These are phyloP conservation scores for Aphaenogaster rudis DNA, from an alignment of 1,140 invertebrate species.

Conservation along the genomic window DNA sequence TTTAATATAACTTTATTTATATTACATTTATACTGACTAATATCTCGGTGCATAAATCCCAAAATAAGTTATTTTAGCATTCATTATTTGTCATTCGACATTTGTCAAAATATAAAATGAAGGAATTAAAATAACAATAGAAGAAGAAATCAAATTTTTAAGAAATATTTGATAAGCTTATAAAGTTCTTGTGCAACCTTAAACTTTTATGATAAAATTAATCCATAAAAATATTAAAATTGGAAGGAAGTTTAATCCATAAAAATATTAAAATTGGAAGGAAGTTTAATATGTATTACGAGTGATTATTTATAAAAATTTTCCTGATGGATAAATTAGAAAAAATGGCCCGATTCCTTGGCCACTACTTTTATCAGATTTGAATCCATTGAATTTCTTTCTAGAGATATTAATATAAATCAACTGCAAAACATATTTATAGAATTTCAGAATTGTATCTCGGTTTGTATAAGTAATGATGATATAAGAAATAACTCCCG, in stretches of 20 bases:
- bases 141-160: neutral
- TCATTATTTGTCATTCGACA: neutral
- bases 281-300: no score
- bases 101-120: neutral
- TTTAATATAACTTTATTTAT: slow-evolving; percentile 1
- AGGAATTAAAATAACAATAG: neutral
- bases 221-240: neutral
- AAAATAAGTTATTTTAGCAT: neutral
- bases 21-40: neutral
- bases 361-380: neutral
- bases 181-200: neutral
- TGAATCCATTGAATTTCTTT: neutral
- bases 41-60: neutral
- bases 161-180: neutral
- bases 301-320: neutral
- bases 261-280: neutral
- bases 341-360: no score
- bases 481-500: neutral
- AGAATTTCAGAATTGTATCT: neutral
- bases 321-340: neutral
- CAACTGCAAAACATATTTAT: neutral
- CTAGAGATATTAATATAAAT: neutral
- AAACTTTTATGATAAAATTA: neutral
- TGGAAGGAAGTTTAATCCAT: neutral
- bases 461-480: neutral